phyloP scores from a whole-genome alignment of 2,888 invertebrate species.

The Lycophotia porphyrea region DNA sequence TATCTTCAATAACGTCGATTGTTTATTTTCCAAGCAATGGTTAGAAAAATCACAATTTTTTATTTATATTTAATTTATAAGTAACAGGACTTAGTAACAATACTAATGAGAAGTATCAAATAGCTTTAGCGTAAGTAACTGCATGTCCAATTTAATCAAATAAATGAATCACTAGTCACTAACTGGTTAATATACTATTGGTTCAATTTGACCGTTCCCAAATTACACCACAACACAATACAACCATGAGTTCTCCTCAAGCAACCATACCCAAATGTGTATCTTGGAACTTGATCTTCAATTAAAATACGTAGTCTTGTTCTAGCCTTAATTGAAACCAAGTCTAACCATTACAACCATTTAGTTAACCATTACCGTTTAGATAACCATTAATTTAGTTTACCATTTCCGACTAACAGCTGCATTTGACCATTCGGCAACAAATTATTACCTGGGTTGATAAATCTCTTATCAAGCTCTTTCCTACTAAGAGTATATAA shows the following conservation, averaged over 20 bases:
- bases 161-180: too few species aligned
- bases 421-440: background rate
- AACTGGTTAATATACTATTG: too few species aligned
- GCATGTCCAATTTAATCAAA: too few species aligned
- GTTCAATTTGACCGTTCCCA: background rate
- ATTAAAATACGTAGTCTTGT: slow-evolving; percentile 1
- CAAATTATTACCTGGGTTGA: background rate
- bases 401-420: background rate
- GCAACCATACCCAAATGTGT: background rate
- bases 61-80: too few species aligned
- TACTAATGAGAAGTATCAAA: too few species aligned
- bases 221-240: background rate
- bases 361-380: background rate
- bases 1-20: background rate
- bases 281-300: slow-evolving; percentile 3
- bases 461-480: background rate
- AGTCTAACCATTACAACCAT: background rate
- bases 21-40: background rate
- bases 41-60: background rate
- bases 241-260: background rate
- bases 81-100: too few species aligned
- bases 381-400: background rate
- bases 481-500: background rate
- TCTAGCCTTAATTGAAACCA: background rate
- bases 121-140: too few species aligned